Percentiles rank a stretch among this genome's conserved stretches.
Conservation (phyloP, 2,113 vertebrate genomes). For the Rhinolophus sinicus region DNA sequence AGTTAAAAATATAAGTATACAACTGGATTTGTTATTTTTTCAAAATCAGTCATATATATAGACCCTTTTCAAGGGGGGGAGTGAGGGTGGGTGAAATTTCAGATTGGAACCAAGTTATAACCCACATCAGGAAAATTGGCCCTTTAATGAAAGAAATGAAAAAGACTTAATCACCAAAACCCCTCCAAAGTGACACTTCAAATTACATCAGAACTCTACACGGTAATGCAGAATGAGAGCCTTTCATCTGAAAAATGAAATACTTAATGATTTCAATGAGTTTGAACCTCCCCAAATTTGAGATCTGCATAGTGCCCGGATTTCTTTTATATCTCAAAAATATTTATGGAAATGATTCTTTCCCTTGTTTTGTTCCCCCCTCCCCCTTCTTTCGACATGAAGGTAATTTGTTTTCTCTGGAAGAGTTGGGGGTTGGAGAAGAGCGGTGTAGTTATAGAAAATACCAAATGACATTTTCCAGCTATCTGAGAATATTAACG, state of each 20-base stretch:
- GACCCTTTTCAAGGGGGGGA: neutral
- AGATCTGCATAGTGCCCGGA: neutral
- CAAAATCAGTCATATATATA: slow-evolving; percentile 57
- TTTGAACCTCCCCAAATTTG: neutral
- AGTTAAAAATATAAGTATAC: slow-evolving; percentile 64
- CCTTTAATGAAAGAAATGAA: slow-evolving; percentile 75
- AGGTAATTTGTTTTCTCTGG: slow-evolving; percentile 58
- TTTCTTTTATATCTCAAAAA: slow-evolving; percentile 45
- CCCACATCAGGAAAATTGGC: slow-evolving; percentile 62
- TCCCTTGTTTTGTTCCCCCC: neutral
- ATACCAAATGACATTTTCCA: slow-evolving; percentile 17
- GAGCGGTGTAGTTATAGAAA: neutral
- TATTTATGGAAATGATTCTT: slow-evolving; percentile 28
- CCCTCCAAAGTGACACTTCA: slow-evolving; percentile 69
- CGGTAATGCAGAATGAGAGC: neutral
- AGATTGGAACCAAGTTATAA: slow-evolving; percentile 68
- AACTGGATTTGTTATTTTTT: slow-evolving; percentile 73
- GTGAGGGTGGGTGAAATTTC: slow-evolving; percentile 65
- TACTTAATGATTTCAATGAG: slow-evolving; percentile 66
- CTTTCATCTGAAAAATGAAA: slow-evolving; percentile 77
- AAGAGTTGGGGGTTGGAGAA: neutral
- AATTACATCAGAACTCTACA: slow-evolving; percentile 57
- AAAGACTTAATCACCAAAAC: slow-evolving; percentile 71
- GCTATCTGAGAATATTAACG: neutral
- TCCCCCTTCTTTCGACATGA: neutral